Base-by-base conservation (phyloP, 2,888 invertebrate species). In the Diaperis boleti region DNA sequence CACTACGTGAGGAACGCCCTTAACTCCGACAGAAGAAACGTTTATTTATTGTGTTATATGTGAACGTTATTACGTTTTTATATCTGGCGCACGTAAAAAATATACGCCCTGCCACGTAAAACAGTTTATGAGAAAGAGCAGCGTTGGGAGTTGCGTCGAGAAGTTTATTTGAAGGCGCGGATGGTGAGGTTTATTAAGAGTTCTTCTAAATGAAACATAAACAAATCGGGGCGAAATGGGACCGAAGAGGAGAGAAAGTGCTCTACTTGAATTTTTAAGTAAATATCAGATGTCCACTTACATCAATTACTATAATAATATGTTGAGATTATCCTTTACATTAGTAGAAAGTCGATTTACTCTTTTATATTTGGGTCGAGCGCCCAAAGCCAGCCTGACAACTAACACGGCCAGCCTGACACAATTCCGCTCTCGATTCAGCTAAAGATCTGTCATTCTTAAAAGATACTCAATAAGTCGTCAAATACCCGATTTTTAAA, bases 21-120 rank as follows among this genome's bases (percentile, higher is more conserved):
- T 59, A 45, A 64, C 45, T 49, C 54, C 62, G 63, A 65, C 62
- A 59, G 60, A 65, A 65, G 62, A 62, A 62, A 65, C 65, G 55
- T 62, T 65, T 65, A 62, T 62, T 65, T 65, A 65, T 65, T 56
- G 45, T 60, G 59, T 62, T 62, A 62, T 65, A 59, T 62, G 62
- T 62, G 59, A 62, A 49, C 59, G 62, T 65, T 65, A 65, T 62
- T 65, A 62, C 59, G 62, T 65, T 65, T 65, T 65, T 65, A 65
- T 65, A 59, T 62, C 65, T 50, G 59, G 20, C 52, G 59, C 56
- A 59, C 57, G 63, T 52, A 61, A 62, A 65, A 62, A 62, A 56
- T 65, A 62, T 52, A 65, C 62, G 59, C 55, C n/a, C n/a, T 17
- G 55, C 49, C 59, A 63, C 59, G 59, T 59, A 65, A 59, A 65